Evolutionary conservation across 2,888 invertebrate species (phyloP), one percentile per base, ranked within the genome.

Genomic region (Pammene fasciana): DNA sequence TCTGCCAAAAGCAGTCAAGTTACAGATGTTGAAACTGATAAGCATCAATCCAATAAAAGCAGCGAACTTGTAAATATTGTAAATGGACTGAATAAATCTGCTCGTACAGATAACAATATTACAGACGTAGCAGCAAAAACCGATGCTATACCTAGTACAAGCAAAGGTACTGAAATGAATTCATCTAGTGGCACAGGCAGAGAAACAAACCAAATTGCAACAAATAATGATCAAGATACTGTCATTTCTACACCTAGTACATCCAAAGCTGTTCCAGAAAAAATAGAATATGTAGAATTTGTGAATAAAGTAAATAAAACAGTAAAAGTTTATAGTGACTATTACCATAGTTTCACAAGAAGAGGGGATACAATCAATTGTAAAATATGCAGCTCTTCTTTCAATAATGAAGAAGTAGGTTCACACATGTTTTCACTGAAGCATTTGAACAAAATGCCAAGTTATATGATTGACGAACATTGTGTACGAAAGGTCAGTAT

Each of bases 391-490:
- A 52, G 26, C 10, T 41, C 8, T 41, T 13, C 18, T 8, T 62
- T 62, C n/a, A 18, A n/a, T 11, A 38, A n/a, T 6, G 26, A 38
- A 1, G 18, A 50, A 26, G 41, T 41, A 6, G n/a, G 26, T 50
- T 62, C 62, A 0, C 62, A 62, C 18, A 41, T 52, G 48, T 62
- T 62, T n/a, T 41, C 50, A 9, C 5, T 52, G 50, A 38, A 13
- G 7, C 62, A 62, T 52, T 62, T 62, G 41, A 62, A 62, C 50
- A 50, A 52, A 41, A 50, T 62, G 38, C 41, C 62, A 9, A 62
- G n/a, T n/a, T 8, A 7, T 41, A 36, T 62, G 38, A 62, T 62
- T 14, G 26, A 62, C 5, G 26, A 62, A 26, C 50, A 62, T 18
- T 62, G 38, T 0, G 41, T 26, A 5, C 52, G 62, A 52, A 50